Percentiles rank a stretch among this genome's conserved stretches.
Conservation (phyloP, 2,113 vertebrate species). For the Cyanoderma ruficeps region DNA sequence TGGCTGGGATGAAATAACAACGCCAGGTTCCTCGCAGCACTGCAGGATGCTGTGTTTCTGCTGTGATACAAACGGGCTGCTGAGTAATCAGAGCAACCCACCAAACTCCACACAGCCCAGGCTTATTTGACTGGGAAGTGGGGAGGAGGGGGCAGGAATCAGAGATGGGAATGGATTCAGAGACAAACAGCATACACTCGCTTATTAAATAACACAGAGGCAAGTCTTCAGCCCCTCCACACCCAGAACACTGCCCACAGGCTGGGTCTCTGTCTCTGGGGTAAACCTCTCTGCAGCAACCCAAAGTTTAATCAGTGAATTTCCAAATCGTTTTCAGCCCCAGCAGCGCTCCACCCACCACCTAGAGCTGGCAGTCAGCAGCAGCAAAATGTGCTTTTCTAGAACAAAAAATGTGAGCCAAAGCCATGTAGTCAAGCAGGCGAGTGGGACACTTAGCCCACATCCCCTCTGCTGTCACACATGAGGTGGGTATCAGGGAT, state of each 20-base stretch:
- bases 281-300: neutral
- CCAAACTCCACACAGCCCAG: conserved; percentile 10
- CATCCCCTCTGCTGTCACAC: neutral
- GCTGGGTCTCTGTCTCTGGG: neutral
- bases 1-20: conserved; percentile 59
- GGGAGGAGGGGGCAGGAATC: too few species aligned
- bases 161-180: neutral
- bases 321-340: neutral
- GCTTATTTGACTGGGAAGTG: conserved; percentile 44
- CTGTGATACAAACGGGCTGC: conserved; percentile 35
- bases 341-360: neutral
- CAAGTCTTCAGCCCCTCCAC: neutral
- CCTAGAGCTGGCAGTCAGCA: neutral
- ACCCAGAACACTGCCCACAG: neutral
- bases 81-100: conserved; percentile 53
- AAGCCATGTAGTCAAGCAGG: neutral
- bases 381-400: neutral
- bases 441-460: rapidly evolving
- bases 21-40: conserved; percentile 4
- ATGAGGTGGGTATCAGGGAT: rapidly evolving
- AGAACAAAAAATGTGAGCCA: neutral
- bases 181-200: neutral
- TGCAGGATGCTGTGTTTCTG: conserved; percentile 42
- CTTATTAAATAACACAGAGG: neutral
- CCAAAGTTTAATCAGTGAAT: neutral